Percentiles rank a stretch among this genome's conserved stretches.
phyloP scores from a whole-genome alignment of 2,888 invertebrate genomes.

The Nymphalis urticae region DNA sequence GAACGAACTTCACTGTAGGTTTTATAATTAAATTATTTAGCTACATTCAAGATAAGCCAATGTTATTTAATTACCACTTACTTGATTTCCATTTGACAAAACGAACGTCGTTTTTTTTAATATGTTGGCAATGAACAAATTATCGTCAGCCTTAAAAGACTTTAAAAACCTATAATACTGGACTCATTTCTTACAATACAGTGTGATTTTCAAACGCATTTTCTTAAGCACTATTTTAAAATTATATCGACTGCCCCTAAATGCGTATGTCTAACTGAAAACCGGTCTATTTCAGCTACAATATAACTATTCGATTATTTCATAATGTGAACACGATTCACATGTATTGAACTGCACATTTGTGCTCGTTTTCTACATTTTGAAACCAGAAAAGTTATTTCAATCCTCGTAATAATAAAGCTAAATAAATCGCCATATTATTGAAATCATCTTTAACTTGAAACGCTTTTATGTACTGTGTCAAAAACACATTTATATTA shows the following conservation, averaged over 20 bases:
- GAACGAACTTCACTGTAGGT: background rate
- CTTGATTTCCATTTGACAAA: background rate
- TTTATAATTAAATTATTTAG: constrained; percentile 7
- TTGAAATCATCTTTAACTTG: too few relatives aligned
- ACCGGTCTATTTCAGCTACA: constrained; percentile 78
- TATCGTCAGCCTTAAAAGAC: background rate
- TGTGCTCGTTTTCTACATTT: constrained; percentile 47
- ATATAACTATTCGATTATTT: constrained; percentile 76
- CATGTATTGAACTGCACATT: constrained; percentile 59
- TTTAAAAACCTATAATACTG: background rate
- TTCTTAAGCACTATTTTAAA: constrained; percentile 74
- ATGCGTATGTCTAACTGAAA: constrained; percentile 78
- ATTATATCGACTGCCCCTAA: constrained; percentile 72
- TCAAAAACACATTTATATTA: too few relatives aligned
- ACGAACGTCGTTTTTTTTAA: too few relatives aligned
- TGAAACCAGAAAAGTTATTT: constrained; percentile 33
- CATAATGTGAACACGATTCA: constrained; percentile 52
- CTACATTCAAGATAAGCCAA: background rate
- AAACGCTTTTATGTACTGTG: too few relatives aligned
- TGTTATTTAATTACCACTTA: background rate
- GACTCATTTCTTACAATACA: constrained; percentile 42
- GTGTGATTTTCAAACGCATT: constrained; percentile 60
- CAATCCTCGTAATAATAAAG: background rate
- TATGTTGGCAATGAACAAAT: too few relatives aligned
- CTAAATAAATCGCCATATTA: background rate